Conservation (phyloP, 2,797 vertebrate species). For the Smutsia temminckii region DNA sequence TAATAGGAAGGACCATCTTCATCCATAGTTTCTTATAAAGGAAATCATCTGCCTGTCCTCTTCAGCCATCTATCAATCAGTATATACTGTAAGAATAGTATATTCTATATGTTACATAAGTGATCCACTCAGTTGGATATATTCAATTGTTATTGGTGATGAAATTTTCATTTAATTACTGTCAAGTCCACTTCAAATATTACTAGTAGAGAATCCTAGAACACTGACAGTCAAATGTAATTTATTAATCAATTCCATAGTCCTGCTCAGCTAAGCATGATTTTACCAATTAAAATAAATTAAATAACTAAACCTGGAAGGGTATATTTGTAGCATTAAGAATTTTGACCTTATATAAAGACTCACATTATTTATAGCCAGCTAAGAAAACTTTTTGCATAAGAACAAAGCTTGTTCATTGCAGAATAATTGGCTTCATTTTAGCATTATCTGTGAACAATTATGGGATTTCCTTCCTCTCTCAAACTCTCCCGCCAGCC, state of each 20-base stretch:
- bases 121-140: constrained; percentile 81
- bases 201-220: constrained; percentile 79
- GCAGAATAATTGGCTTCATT: not conserved
- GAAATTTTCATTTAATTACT: constrained; percentile 88
- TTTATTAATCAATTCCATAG: constrained; percentile 85
- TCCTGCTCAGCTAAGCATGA: constrained; percentile 83
- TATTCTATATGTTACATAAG: constrained; percentile 81
- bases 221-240: constrained; percentile 80
- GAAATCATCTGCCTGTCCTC: not conserved
- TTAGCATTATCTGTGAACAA: not conserved
- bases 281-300: constrained; percentile 84
- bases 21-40: not conserved
- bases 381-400: constrained; percentile 27
- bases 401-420: not conserved
- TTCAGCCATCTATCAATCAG: constrained; percentile 76
- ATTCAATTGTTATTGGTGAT: constrained; percentile 82
- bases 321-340: constrained; percentile 70
- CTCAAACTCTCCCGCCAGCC: not conserved
- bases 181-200: constrained; percentile 83
- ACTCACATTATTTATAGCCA: constrained; percentile 45
- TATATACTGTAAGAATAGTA: constrained; percentile 78
- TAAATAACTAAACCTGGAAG: constrained; percentile 80
- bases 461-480: not conserved
- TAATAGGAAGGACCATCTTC: not conserved
- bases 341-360: constrained; percentile 54